Conservation (phyloP, 2,888 invertebrate genomes). For the Mystacides longicornis region DNA sequence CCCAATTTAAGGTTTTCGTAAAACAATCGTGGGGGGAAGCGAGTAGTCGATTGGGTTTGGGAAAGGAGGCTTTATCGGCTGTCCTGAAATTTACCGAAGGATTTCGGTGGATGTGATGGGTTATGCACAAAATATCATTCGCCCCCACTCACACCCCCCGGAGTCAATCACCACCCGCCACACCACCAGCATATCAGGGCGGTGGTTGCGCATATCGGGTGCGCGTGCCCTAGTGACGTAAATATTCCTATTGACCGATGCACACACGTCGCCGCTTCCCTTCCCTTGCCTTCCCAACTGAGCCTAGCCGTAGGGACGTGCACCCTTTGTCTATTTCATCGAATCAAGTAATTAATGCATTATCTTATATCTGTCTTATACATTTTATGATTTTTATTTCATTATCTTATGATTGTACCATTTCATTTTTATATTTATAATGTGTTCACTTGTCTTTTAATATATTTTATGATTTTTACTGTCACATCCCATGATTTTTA, state of each 20-base stretch:
- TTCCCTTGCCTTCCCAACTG: slow-evolving; percentile 6
- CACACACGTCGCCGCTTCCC: slow-evolving; percentile 18
- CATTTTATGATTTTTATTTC: too few relatives aligned
- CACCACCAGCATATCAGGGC: slow-evolving; percentile 11
- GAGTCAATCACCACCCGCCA: slow-evolving; percentile 1
- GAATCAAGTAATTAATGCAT: background rate
- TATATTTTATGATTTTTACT: too few relatives aligned
- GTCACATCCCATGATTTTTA: too few relatives aligned
- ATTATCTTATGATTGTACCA: too few relatives aligned
- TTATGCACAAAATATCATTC: slow-evolving; percentile 2
- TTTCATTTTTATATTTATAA: too few relatives aligned
- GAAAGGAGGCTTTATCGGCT: too few relatives aligned
- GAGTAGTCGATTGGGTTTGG: too few relatives aligned
- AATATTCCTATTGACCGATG: slow-evolving; percentile 26
- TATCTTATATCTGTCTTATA: too few relatives aligned
- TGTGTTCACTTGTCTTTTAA: too few relatives aligned
- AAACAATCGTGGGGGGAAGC: too few relatives aligned
- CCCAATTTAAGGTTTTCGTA: too few relatives aligned
- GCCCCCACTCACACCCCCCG: background rate
- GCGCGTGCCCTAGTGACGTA: slow-evolving; percentile 24
- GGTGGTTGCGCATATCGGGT: slow-evolving; percentile 25
- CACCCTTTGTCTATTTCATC: background rate
- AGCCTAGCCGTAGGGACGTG: background rate
- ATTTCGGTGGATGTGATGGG: background rate
- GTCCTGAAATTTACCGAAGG: background rate